These are phyloP conservation scores for Teleopsis dalmanni DNA, from an alignment of 1,140 invertebrate species.

Conservation along the genomic window DNA sequence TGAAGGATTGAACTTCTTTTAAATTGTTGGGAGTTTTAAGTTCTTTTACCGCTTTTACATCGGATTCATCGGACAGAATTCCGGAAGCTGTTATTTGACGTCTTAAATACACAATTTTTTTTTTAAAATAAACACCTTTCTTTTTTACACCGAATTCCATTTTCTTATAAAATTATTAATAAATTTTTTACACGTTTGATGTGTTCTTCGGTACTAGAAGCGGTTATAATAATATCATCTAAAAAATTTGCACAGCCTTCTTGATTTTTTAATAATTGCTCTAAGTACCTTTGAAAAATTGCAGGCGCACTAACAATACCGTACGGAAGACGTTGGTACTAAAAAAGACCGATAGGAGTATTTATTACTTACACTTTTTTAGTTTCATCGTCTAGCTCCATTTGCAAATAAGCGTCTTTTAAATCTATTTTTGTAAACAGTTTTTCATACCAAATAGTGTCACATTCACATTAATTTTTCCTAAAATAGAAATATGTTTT, in stretches of 20 bases:
- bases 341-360: constrained; percentile 32
- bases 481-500: constrained; percentile 15
- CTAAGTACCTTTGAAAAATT: constrained; percentile 32
- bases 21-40: constrained; percentile 23
- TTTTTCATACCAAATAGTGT: constrained; percentile 28
- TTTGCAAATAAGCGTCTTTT: constrained; percentile 20
- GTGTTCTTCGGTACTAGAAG: constrained; percentile 18
- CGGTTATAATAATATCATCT: constrained; percentile 37
- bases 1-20: constrained; percentile 23
- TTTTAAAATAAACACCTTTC: constrained; percentile 17
- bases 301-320: constrained; percentile 36
- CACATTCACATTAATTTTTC: constrained; percentile 27
- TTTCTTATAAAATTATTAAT: constrained; percentile 15
- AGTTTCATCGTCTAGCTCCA: constrained; percentile 23
- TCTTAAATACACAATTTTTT: constrained; percentile 24
- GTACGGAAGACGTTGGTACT: constrained; percentile 44
- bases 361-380: constrained; percentile 18
- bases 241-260: constrained; percentile 31
- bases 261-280: constrained; percentile 27
- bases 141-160: constrained; percentile 15
- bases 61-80: constrained; percentile 14
- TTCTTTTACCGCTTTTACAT: constrained; percentile 15
- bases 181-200: constrained; percentile 24
- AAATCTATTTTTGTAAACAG: constrained; percentile 28
- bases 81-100: constrained; percentile 23